Base-by-base conservation (phyloP, 2,888 invertebrate species). In the Euclidia mi region DNA sequence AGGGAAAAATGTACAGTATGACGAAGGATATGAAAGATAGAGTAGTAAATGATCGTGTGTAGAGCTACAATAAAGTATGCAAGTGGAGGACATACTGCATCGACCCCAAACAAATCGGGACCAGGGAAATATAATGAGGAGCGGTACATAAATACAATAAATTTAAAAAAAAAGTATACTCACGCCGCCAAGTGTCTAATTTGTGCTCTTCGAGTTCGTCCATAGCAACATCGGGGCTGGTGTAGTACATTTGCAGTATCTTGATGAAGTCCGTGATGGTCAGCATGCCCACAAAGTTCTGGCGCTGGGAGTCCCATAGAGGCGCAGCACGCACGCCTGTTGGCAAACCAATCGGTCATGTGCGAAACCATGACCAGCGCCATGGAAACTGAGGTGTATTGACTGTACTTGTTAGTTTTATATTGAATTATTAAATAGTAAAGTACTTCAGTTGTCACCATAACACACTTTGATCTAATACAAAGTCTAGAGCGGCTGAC, bases 231-330 rank as follows among this genome's bases (percentile, higher is more conserved):
- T 97, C 95, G 49, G 98, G 98, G 80, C 98, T 98, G 83, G 98
- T 98, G 95, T 99, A 99, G 95, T 99, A 99, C 97, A 98, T 99
- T 93, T 98, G 97, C 78, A 99, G 96, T 81, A 99, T 99, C 94
- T 99, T 98, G 84, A 99, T 99, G 92, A 99, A 99, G 94, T 99
- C 99, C 49, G 99, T 99, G 81, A 99, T 99, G 70, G 99, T 99
- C 78, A 99, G 95, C 99, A 99, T 99, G 76, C 99, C 99, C 65
- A 99, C 98, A 94, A 98, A 99, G 89, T 97, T 96, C 90, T 99
- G 99, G 79, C 96, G 96, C 65, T 96, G 95, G 71, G 98, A 98
- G 93, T 99, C 99, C 99, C 99, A 99, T 71, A 99, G 95, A 6
- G 99, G 99, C 34, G 99, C 99, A 37, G 99, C 99, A 83, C 99